phyloP scores from a whole-genome alignment of 2,888 invertebrate genomes.

The Unio delphinus region DNA sequence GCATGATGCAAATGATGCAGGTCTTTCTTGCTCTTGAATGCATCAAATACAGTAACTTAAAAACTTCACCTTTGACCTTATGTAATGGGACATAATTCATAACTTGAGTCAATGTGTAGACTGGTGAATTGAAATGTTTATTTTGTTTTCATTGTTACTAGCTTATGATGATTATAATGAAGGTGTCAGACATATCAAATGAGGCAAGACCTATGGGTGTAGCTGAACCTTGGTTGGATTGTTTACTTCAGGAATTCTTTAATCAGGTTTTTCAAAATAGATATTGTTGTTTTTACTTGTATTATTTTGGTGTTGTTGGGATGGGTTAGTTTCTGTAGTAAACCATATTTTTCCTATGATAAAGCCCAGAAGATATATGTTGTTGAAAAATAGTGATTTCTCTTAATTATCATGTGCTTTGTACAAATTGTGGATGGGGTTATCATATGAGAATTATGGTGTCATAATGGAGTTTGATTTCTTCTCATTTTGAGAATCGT shows the following conservation, averaged over 20 bases:
- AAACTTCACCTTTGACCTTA: too few species aligned
- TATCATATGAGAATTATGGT: too few species aligned
- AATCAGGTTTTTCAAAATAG: constrained; percentile 56
- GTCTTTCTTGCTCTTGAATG: too few species aligned
- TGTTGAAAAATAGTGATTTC: too few species aligned
- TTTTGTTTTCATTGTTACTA: constrained; percentile 30
- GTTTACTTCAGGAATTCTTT: constrained; percentile 77
- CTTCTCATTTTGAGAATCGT: too few species aligned
- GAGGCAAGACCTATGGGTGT: constrained; percentile 88
- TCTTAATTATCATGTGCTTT: too few species aligned
- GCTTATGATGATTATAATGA: constrained; percentile 78
- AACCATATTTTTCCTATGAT: background rate
- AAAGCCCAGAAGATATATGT: background rate
- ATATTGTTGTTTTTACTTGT: constrained; percentile 3
- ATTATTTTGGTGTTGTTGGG: background rate
- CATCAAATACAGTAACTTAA: too few species aligned
- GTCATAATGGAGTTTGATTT: too few species aligned
- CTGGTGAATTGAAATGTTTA: background rate
- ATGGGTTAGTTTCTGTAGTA: background rate
- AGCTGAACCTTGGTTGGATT: constrained; percentile 87
- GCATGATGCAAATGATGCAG: too few species aligned
- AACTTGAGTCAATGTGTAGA: background rate
- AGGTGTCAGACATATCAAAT: constrained; percentile 88
- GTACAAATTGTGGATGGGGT: too few species aligned
- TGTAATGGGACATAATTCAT: too few species aligned